Evolutionary conservation across 2,888 invertebrate genomes (phyloP), one percentile per base, ranked within the genome.

Genomic region (Erebia aethiops): DNA sequence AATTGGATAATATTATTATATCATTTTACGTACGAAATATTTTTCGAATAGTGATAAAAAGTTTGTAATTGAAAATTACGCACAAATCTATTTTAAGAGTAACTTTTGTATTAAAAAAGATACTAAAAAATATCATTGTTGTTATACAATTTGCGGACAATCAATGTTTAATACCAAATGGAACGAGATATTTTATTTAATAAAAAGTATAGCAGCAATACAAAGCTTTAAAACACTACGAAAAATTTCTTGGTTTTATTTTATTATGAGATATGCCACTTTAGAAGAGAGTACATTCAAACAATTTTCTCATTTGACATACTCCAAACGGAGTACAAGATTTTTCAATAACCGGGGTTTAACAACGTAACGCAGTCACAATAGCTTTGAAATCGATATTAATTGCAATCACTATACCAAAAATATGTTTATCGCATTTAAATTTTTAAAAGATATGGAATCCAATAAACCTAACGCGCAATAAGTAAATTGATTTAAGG

Each of bases 221-320:
- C 4, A 49, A 51, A 51, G 5, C n/a, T 51, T n/a, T 51, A 5
- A 0, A 51, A 46, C 5, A 35, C 7, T 35, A 7, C 35, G 35
- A 7, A n/a, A n/a, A n/a, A 46, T 46, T 0, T 46, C 13, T 4
- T 46, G 11, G 11, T 10, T 54, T 18, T 16, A 10, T 54, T 16
- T 3, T 11, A 18, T 2, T 1, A 54, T 54, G 10, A 54, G 16
- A 16, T 16, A 9, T 52, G 52, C 52, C 16, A 52, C 52, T 54
- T 54, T 16, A 11, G 14, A 54, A 16, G 16, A 52, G 10, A 52
- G 72, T 70, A 64, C 46, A 54, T 67, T 52, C 35, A 56, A 70
- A 70, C 70, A 72, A 70, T 67, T 14, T 70, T 21, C 67, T 63
- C 58, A 46, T 70, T 74, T 49, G 63, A 71, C 69, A 57, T 54